These are phyloP conservation scores for Babyrousa celebensis DNA, from an alignment of 2,797 vertebrate genomes.

Conservation along the genomic window DNA sequence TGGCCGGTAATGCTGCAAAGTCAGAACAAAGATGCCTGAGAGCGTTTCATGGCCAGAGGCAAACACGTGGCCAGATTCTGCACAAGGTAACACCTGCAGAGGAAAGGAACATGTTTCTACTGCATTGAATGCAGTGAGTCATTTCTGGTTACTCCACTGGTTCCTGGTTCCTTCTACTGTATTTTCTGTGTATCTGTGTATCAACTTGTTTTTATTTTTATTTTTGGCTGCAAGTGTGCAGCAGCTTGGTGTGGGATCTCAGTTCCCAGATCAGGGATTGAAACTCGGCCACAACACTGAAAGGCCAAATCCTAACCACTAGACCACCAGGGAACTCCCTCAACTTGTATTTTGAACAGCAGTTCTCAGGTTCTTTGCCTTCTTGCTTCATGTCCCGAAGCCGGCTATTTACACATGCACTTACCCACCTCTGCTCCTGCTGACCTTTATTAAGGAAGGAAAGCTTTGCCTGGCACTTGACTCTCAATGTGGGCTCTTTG, in stretches of 20 bases:
- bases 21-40: background rate
- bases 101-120: background rate
- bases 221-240: too few relatives aligned
- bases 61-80: background rate
- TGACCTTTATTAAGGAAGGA: background rate
- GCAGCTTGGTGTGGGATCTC: too few relatives aligned
- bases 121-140: fast-evolving
- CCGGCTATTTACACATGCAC: background rate
- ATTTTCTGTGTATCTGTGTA: too few relatives aligned
- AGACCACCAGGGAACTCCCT: too few relatives aligned
- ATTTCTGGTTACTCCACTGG: too few relatives aligned
- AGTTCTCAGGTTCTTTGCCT: background rate
- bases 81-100: fast-evolving
- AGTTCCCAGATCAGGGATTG: too few relatives aligned
- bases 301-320: too few relatives aligned
- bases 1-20: background rate
- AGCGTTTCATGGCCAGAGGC: background rate
- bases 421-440: background rate
- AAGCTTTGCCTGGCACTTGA: background rate
- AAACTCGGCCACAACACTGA: too few relatives aligned
- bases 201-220: too few relatives aligned
- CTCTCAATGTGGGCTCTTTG: background rate
- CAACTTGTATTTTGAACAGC: background rate
- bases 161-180: background rate
- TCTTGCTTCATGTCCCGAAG: background rate